Evolutionary conservation across 2,888 invertebrate genomes (phyloP).

Genomic region (Cheilosia impressa): DNA sequence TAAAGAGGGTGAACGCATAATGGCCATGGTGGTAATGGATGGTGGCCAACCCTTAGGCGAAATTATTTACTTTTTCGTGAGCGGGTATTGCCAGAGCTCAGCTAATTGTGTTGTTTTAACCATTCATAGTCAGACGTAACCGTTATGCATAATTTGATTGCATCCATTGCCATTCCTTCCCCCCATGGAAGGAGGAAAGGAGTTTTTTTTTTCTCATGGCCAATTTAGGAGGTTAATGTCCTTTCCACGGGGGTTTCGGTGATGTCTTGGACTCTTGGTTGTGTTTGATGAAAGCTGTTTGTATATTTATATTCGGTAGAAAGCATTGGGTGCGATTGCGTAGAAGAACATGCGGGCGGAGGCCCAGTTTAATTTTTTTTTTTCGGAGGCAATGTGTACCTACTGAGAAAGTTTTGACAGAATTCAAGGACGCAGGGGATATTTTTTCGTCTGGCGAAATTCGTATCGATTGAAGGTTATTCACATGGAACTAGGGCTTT

Average conservation of each 20-base stretch:
- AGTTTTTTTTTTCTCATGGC: slow-evolving; percentile 9
- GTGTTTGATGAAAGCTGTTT: slow-evolving; percentile 8
- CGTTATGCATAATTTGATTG: slow-evolving; percentile 38
- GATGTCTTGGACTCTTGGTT: slow-evolving; percentile 23
- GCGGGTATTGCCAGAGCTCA: slow-evolving; percentile 25
- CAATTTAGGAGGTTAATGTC: slow-evolving; percentile 51
- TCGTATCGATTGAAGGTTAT: slow-evolving; percentile 37
- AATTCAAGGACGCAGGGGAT: slow-evolving; percentile 55
- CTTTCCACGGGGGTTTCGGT: slow-evolving; percentile 46
- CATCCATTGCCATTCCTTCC: not conserved
- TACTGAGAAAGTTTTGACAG: slow-evolving; percentile 17
- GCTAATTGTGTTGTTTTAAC: slow-evolving; percentile 68
- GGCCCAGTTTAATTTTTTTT: not conserved
- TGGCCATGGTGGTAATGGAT: slow-evolving; percentile 15
- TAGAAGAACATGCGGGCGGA: slow-evolving; percentile 32
- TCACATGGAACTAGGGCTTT: not conserved
- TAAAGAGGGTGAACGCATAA: slow-evolving; percentile 26
- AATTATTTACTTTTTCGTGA: slow-evolving; percentile 30
- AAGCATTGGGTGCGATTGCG: slow-evolving; percentile 53
- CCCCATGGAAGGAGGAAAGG: not conserved
- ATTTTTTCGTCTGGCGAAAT: slow-evolving; percentile 19
- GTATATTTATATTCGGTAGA: slow-evolving; percentile 6
- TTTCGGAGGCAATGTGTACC: slow-evolving; percentile 36
- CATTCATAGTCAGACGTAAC: slow-evolving; percentile 30
- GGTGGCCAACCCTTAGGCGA: slow-evolving; percentile 44